phyloP scores from a whole-genome alignment of 2,888 invertebrate species.

The Diabrotica balteata region DNA sequence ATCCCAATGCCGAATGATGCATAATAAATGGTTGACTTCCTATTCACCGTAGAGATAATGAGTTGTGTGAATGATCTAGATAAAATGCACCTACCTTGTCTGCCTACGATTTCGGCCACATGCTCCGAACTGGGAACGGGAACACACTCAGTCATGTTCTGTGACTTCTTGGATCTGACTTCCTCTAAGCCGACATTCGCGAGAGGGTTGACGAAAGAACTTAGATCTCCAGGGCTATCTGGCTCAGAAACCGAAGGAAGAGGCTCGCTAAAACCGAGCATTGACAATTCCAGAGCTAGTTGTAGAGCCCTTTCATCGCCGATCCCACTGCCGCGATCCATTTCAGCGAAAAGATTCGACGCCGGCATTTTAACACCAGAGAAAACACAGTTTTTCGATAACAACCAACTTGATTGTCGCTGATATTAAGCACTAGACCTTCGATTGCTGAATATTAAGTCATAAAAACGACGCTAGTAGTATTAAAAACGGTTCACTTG shows the following conservation, averaged over 20 bases:
- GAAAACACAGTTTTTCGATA: constrained; percentile 29
- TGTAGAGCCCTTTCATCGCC: constrained; percentile 90
- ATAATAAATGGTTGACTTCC: constrained; percentile 36
- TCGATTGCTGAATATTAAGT: constrained; percentile 48
- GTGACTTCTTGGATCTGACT: constrained; percentile 85
- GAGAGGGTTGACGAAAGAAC: constrained; percentile 58
- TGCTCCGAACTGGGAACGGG: constrained; percentile 99
- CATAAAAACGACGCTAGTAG: constrained; percentile 53
- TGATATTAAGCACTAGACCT: constrained; percentile 45
- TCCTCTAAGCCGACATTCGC: constrained; percentile 69
- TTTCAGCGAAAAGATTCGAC: constrained; percentile 80
- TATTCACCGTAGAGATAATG: constrained; percentile 24
- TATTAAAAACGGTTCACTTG: constrained; percentile 56
- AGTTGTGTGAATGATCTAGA: constrained; percentile 4
- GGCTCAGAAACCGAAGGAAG: constrained; percentile 55
- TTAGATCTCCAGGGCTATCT: constrained; percentile 55
- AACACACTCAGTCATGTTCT: constrained; percentile 99
- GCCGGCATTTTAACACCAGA: constrained; percentile 68
- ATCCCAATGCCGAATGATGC: constrained; percentile 29
- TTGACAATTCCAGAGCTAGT: constrained; percentile 89
- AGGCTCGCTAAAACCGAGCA: constrained; percentile 80
- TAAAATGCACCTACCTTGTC: constrained; percentile 85
- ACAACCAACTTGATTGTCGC: constrained; percentile 54
- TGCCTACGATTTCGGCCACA: constrained; percentile 99
- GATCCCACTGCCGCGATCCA: constrained; percentile 71